Evolutionary conservation across 2,888 invertebrate genomes (phyloP), one percentile per base, ranked within the genome.

Genomic region (Andrena camellia): DNA sequence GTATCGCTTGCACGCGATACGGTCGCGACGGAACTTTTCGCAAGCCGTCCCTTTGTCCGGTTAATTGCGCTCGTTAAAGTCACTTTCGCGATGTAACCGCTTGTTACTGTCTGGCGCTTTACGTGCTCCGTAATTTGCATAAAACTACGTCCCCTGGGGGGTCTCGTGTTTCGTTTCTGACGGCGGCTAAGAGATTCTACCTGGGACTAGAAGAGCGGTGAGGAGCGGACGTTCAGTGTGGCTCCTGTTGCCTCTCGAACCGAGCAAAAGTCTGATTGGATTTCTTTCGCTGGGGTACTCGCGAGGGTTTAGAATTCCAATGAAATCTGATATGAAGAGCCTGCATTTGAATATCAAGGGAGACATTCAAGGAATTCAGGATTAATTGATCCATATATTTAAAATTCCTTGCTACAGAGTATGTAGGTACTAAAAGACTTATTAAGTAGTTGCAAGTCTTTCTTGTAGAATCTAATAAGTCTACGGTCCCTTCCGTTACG

Each of bases 31-130:
- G 20, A 52, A 52, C 52, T 52, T 52, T 52, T 52, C 52, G 20
- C 52, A 6, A 52, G 52, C 59, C 23, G 29, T 59, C 13, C 42
- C 26, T 59, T 29, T 59, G 26, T 59, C 29, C 26, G 59, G 59
- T 59, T 59, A 59, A 59, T 59, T 59, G 29, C 59, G 29, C 29
- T 29, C 26, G 59, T 17, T 59, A 29, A 26, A 29, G 59, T 29
- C 59, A 59, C 59, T 59, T 59, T 13, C 54, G 52, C 50, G 70
- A 70, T 82, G 73, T 64, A 78, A 64, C 62, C 59, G 60, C 26
- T 69, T 72, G 83, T 83, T 76, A 68, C 68, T 81, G 69, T 77
- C 77, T 81, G 69, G 73, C 81, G 59, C 66, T 81, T 75, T 71
- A 63, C 33, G 71, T 68, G 63, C 71, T 68, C 75, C 57, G 69